phyloP scores from a whole-genome alignment of 2,797 vertebrate species.

The Echeneis naucrates region DNA sequence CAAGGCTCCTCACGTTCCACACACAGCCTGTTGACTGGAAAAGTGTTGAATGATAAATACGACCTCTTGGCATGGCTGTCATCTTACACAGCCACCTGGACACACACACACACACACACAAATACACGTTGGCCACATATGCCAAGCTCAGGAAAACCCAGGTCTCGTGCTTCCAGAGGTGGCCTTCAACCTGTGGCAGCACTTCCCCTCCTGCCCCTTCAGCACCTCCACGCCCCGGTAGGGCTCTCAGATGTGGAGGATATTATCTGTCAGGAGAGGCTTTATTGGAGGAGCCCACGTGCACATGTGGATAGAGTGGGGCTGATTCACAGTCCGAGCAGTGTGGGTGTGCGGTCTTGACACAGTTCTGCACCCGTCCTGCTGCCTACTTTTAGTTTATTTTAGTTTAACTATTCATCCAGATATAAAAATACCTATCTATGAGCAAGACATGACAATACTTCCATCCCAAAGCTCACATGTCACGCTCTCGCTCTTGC shows the following conservation, averaged over 20 bases:
- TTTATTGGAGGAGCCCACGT: conserved; percentile 50
- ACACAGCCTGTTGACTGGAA: conserved; percentile 64
- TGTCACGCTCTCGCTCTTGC: too few species aligned
- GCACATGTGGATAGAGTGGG: conserved; percentile 55
- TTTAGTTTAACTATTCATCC: conserved; percentile 39
- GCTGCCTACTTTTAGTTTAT: conserved; percentile 33
- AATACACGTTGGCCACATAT: conserved; percentile 15
- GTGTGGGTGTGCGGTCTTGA: conserved; percentile 47
- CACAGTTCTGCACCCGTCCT: conserved; percentile 26
- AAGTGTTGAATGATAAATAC: conserved; percentile 66
- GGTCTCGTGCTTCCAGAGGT: conserved; percentile 68
- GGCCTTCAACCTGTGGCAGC: conserved; percentile 57
- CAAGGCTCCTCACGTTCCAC: conserved; percentile 62
- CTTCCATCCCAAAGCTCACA: background rate
- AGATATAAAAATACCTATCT: conserved; percentile 40
- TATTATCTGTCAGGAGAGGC: conserved; percentile 58
- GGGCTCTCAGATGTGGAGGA: conserved; percentile 50
- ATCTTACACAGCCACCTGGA: conserved; percentile 61
- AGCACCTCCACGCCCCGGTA: conserved; percentile 17
- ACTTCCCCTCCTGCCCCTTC: background rate
- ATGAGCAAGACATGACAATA: conserved; percentile 38
- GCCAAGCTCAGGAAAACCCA: conserved; percentile 18
- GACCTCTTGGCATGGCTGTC: conserved; percentile 60
- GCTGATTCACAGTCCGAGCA: conserved; percentile 52
- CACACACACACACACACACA: conserved; percentile 36